Evolutionary conservation across 2,797 vertebrate species (phyloP).

Genomic region (Ctenopoma multispine): DNA sequence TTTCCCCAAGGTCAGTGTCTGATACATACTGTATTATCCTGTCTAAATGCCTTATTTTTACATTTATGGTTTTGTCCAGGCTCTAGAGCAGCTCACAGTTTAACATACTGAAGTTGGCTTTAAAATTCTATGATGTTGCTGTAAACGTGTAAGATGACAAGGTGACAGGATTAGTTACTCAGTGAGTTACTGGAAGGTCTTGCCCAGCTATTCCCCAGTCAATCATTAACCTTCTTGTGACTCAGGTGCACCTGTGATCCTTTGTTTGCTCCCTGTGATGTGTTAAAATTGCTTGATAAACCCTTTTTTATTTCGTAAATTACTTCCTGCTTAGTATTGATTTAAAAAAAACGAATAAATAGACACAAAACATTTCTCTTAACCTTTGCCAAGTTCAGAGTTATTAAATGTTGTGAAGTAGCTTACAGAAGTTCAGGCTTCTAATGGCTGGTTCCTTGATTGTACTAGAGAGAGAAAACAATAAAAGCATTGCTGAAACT

Average conservation of each 20-base stretch:
- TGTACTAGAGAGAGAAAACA: no score
- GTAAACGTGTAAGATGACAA: neutral
- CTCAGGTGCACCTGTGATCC: neutral
- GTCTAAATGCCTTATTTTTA: neutral
- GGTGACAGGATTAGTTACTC: conserved; percentile 25
- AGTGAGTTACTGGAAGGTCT: conserved; percentile 26
- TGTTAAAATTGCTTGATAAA: neutral
- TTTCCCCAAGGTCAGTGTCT: conserved; percentile 86
- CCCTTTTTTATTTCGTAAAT: neutral
- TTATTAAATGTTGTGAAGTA: neutral
- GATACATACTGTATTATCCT: neutral
- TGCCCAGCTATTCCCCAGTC: neutral
- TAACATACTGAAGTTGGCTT: conserved; percentile 12
- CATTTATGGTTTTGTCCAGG: neutral
- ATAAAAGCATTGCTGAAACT: no score
- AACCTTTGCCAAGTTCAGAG: conserved; percentile 19
- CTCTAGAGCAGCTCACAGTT: neutral
- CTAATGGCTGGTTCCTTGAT: no score
- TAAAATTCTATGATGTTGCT: conserved; percentile 4
- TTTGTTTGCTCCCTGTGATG: neutral
- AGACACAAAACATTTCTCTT: neutral
- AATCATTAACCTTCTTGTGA: conserved; percentile 57
- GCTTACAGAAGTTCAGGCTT: no score
- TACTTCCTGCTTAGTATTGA: conserved; percentile 24
- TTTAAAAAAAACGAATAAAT: conserved; percentile 20